phyloP scores from a whole-genome alignment of 35 echinoderm and acorn worm species.

The Amphiura filiformis region DNA sequence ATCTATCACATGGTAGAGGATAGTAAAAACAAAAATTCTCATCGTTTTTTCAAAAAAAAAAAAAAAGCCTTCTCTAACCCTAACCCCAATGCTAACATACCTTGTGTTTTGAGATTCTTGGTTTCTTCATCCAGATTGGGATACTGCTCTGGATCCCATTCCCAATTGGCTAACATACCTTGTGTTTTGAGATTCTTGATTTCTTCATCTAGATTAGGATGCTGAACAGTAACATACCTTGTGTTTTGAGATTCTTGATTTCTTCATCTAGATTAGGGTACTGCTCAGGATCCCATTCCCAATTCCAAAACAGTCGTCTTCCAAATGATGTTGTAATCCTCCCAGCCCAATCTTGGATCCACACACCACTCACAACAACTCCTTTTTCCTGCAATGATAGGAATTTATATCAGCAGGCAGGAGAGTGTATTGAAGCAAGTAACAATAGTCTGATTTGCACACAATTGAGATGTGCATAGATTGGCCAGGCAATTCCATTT shows the following conservation, averaged over 20 bases:
- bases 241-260: conserved; percentile 58
- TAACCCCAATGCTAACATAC: no score
- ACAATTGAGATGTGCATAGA: background rate
- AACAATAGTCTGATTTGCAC: background rate
- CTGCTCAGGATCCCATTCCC: conserved; percentile 91
- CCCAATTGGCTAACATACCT: conserved; percentile 76
- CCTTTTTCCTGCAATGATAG: conserved; percentile 49
- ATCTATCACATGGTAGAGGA: no score
- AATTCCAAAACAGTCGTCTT: conserved; percentile 92
- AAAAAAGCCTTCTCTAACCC: no score
- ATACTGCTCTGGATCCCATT: conserved; percentile 92
- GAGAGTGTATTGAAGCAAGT: no score
- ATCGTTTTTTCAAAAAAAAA: no score
- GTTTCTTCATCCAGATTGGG: conserved; percentile 75
- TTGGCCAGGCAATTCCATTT: background rate
- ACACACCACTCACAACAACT: conserved; percentile 70
- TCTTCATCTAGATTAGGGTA: conserved; percentile 79
- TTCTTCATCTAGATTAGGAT: conserved; percentile 73
- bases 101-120: conserved; percentile 51
- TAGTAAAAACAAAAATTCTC: no score
- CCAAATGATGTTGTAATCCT: conserved; percentile 90
- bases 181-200: conserved; percentile 61
- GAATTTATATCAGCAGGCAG: no score
- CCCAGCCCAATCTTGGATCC: conserved; percentile 97
- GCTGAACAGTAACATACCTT: conserved; percentile 61